Percentiles rank a stretch among this genome's conserved stretches.
phyloP scores from a whole-genome alignment of 1,140 invertebrate species.

The Fopius arisanus region DNA sequence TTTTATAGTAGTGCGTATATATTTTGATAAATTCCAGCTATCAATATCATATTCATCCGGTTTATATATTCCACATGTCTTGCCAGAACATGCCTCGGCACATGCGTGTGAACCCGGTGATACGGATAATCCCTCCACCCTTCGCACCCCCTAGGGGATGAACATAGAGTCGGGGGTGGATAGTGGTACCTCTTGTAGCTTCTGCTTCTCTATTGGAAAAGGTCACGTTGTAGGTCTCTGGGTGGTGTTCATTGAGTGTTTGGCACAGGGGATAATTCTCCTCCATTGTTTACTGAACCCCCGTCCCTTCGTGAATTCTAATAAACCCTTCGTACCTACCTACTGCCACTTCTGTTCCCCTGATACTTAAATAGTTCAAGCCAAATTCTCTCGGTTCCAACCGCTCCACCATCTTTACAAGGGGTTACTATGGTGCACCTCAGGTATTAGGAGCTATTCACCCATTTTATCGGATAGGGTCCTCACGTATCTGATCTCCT shows the following conservation, averaged over 20 bases:
- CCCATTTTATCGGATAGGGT: too few species aligned
- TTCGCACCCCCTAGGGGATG: background rate
- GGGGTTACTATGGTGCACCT: too few species aligned
- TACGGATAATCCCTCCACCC: too few species aligned
- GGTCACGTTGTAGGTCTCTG: conserved; percentile 45
- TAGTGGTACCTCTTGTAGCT: conserved; percentile 15
- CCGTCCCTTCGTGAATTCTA: background rate
- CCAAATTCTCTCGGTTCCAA: background rate
- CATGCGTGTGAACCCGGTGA: too few species aligned
- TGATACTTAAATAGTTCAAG: background rate
- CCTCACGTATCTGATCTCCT: too few species aligned
- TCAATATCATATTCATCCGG: too few species aligned
- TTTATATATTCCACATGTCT: too few species aligned
- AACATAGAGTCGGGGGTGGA: background rate
- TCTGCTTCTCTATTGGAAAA: conserved; percentile 47
- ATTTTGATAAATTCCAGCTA: too few species aligned
- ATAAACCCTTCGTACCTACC: background rate
- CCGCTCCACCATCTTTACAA: background rate
- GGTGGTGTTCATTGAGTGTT: background rate
- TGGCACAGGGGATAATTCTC: background rate
- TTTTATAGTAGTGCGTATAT: too few species aligned
- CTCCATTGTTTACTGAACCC: background rate
- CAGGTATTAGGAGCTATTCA: too few species aligned
- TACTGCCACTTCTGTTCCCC: background rate
- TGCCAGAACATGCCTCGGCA: too few species aligned